Evolutionary conservation across 2,113 vertebrate species (phyloP).

Genomic region (Tupaia chinensis): DNA sequence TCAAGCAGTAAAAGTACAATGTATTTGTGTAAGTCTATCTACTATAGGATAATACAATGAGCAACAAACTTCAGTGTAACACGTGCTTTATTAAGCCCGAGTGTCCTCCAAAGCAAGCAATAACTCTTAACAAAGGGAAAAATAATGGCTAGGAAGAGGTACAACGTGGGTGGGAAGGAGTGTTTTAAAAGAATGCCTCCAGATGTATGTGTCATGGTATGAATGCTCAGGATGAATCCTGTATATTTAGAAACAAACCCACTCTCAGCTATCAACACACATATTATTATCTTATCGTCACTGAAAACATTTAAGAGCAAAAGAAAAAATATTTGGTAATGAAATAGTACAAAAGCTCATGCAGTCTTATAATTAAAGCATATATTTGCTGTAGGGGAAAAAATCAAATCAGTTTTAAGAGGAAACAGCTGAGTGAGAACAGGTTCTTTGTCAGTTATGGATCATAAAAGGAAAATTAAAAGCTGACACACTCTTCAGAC

Average conservation of each 20-base stretch:
- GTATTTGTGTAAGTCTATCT: background rate
- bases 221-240: background rate
- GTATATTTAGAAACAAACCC: constrained; percentile 53
- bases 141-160: constrained; percentile 21
- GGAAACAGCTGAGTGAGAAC: background rate
- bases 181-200: background rate
- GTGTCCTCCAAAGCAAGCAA: constrained; percentile 39
- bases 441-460: background rate
- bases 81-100: background rate
- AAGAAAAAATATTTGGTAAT: background rate
- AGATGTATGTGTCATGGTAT: background rate
- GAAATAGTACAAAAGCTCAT: constrained; percentile 50
- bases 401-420: background rate
- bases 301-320: constrained; percentile 42
- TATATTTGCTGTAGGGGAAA: background rate
- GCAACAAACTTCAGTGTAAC: background rate
- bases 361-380: constrained; percentile 53
- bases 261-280: constrained; percentile 12
- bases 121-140: background rate
- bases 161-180: background rate
- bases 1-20: background rate
- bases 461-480: background rate
- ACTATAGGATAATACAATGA: background rate
- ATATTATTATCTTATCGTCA: constrained; percentile 10
- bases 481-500: background rate